Conservation (phyloP, 2,888 invertebrate genomes). For the Ornithoptera priamus region DNA sequence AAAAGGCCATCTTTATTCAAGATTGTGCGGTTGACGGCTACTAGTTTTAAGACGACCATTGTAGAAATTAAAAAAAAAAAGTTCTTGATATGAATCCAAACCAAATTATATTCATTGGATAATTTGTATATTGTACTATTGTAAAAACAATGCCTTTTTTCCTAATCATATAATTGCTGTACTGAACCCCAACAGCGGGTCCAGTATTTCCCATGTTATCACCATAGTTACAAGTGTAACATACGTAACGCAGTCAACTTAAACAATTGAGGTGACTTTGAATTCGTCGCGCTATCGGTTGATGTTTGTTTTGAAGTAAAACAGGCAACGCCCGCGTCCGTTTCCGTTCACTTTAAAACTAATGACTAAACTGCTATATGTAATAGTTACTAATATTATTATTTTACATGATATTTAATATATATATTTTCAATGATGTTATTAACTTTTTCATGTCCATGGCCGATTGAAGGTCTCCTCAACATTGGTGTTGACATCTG, state of each 20-base stretch:
- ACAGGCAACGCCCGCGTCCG: constrained; percentile 2
- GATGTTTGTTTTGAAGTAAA: constrained; percentile 15
- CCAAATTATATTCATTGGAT: not conserved
- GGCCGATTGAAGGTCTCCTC: too few relatives aligned
- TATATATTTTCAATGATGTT: too few relatives aligned
- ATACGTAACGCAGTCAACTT: constrained; percentile 7
- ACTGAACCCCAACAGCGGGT: too few relatives aligned
- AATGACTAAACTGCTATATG: not conserved
- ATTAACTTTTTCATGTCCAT: too few relatives aligned
- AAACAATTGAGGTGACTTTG: constrained; percentile 28
- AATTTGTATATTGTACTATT: not conserved
- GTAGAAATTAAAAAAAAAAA: too few relatives aligned
- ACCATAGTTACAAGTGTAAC: constrained; percentile 2
- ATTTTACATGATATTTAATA: not conserved
- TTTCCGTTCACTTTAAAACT: constrained; percentile 1
- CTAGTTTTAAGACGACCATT: too few relatives aligned
- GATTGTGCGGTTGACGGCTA: too few relatives aligned
- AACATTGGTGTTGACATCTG: too few relatives aligned
- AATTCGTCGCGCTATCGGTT: constrained; percentile 17
- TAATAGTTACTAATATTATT: not conserved
- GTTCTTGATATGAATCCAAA: too few relatives aligned
- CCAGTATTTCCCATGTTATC: not conserved
- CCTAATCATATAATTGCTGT: not conserved
- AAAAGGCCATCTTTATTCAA: not conserved
- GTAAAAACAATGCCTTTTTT: not conserved